Evolutionary conservation across 2,888 invertebrate genomes (phyloP).

Genomic region (Phortica okadai): DNA sequence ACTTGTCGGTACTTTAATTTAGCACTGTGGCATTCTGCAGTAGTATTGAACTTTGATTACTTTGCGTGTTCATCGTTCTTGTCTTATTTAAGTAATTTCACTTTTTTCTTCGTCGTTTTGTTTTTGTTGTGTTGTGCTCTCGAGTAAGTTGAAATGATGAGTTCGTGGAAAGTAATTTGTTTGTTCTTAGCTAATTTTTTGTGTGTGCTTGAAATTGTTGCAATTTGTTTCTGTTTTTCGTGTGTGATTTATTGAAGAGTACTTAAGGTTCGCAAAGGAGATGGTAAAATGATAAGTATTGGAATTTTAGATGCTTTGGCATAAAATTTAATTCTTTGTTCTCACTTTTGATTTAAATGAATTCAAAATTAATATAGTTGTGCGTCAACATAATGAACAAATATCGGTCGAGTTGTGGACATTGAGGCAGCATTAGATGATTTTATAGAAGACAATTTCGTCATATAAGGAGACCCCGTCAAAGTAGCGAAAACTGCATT

Average conservation of each 20-base stretch:
- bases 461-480: no score
- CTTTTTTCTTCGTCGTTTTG: slow-evolving; percentile 13
- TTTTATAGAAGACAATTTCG: no score
- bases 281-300: no score
- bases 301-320: no score
- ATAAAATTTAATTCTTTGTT: no score
- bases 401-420: no score
- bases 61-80: slow-evolving; percentile 27
- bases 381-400: no score
- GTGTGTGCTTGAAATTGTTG: slow-evolving; percentile 21
- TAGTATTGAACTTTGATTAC: slow-evolving; percentile 26
- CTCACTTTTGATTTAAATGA: no score
- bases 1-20: neutral
- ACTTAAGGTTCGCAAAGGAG: no score
- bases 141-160: slow-evolving; percentile 17
- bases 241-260: neutral
- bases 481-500: no score
- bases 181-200: slow-evolving; percentile 33
- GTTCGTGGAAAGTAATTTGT: slow-evolving; percentile 31
- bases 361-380: no score
- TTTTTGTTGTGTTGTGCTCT: neutral
- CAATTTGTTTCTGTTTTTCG: neutral
- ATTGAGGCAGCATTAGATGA: no score
- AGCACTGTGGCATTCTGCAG: neutral
- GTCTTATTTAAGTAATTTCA: slow-evolving; percentile 23